phyloP scores from a whole-genome alignment of 37 sponge, comb jelly and placozoan species.

The Beroe ovata region DNA sequence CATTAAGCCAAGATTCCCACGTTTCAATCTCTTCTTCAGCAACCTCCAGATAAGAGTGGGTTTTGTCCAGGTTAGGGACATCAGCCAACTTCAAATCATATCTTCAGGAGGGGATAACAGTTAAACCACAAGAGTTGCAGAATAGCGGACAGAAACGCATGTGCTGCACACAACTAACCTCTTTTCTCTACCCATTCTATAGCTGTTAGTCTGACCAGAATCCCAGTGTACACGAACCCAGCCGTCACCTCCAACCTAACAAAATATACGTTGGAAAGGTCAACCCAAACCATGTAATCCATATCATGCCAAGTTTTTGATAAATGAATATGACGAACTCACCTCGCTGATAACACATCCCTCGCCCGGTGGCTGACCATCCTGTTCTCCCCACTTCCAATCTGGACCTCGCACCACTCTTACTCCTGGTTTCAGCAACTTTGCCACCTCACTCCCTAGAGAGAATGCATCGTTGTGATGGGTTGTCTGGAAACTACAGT shows the following conservation, averaged over 20 bases:
- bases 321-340: too few relatives aligned
- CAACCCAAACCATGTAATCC: too few relatives aligned
- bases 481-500: too few relatives aligned
- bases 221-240: slow-evolving; percentile 95
- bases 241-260: slow-evolving; percentile 72
- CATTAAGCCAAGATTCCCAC: slow-evolving; percentile 35
- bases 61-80: slow-evolving; percentile 56
- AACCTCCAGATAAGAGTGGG: slow-evolving; percentile 31
- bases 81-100: slow-evolving; percentile 62
- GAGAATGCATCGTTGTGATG: too few relatives aligned
- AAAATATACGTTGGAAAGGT: background rate
- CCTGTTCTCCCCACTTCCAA: slow-evolving; percentile 97
- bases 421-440: slow-evolving; percentile 71
- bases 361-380: slow-evolving; percentile 86
- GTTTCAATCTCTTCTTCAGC: slow-evolving; percentile 49
- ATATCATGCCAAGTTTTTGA: too few relatives aligned
- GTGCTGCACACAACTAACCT: slow-evolving; percentile 77
- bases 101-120: too few relatives aligned
- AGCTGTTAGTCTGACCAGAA: slow-evolving; percentile 86
- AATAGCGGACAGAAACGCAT: background rate
- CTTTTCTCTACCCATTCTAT: slow-evolving; percentile 89
- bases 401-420: slow-evolving; percentile 92
- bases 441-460: slow-evolving; percentile 65
- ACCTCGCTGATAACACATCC: slow-evolving; percentile 88
- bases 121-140: too few relatives aligned